Base-by-base conservation (phyloP, 2,797 vertebrate species). In the Mormyrus hasselquistii region DNA sequence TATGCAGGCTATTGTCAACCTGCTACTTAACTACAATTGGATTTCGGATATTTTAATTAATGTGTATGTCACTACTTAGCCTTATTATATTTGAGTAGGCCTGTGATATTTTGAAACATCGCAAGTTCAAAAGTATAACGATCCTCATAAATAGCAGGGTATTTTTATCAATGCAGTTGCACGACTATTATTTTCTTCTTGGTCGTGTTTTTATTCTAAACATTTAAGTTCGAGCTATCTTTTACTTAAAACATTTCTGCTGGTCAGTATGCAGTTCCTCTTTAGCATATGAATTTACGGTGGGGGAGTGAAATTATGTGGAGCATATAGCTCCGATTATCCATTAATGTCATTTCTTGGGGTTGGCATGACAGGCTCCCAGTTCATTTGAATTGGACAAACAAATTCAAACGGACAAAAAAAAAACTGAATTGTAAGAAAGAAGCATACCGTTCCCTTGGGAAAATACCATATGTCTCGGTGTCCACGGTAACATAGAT, bases 381-480 rank as follows among this genome's bases (percentile, higher is more conserved):
- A 14, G 73, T 82, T 82, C 41, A 82, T 47, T 47, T 41, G 76
- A 47, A 82, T 82, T 41, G 38, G 41, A 79, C 41, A 14, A 9
- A 47, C 38, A 19, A n/a, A 82, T 47, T 82, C 38, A 82, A 19
- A 47, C 38, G 41, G 76, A 82, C 29, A 82, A 82, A 82, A 89
- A 34, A 34, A 34, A 57, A 91, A 87, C 87, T 86, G 82, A 62
- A 91, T 92, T 93, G 91, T 88, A 92, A 93, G 91, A 92, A 92
- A 89, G 92, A 92, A 88, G 90, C 90, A 93, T 92, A 91, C 89
- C 19, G 1, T 92, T 90, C 90, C 91, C 87, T 55, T 22, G 57
- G 91, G 91, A 91, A 82, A 90, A 86, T 69, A 88, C 90, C 90
- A 88, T 89, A 91, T 89, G 90, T 89, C 76, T 90, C 89, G 86